Evolutionary conservation across 2,113 vertebrate genomes (phyloP).

Genomic region (Panurus biarmicus): DNA sequence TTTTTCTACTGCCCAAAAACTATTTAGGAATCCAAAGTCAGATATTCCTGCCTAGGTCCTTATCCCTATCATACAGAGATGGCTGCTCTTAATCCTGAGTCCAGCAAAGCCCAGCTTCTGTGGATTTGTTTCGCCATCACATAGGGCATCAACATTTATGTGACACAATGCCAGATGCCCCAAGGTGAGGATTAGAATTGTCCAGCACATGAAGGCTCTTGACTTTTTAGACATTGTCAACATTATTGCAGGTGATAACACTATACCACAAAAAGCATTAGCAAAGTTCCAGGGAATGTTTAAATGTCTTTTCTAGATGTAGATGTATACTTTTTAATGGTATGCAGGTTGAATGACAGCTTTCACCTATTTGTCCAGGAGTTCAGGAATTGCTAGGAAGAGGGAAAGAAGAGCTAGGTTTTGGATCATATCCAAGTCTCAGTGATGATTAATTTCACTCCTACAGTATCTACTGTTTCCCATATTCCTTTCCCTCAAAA

Average conservation of each 20-base stretch:
- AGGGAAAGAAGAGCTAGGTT: neutral
- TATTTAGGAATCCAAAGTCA: neutral
- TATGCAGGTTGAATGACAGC: neutral
- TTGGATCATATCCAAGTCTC: neutral
- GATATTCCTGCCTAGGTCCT: neutral
- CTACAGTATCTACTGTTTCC: neutral
- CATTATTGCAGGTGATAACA: neutral
- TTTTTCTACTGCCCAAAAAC: neutral
- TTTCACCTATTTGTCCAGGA: neutral
- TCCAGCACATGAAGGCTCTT: neutral
- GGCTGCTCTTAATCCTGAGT: neutral
- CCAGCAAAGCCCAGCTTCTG: neutral
- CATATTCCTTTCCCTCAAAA: neutral
- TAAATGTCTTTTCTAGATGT: neutral
- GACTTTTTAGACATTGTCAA: neutral
- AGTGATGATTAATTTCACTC: neutral
- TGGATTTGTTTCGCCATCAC: neutral
- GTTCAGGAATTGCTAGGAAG: neutral
- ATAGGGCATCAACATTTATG: neutral
- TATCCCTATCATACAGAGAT: neutral
- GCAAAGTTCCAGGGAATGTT: neutral
- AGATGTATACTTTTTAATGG: neutral
- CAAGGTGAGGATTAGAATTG: neutral
- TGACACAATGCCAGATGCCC: neutral
- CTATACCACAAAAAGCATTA: neutral